Base-by-base conservation (phyloP, 2,797 vertebrate species). In the Cephalopachus bancanus region DNA sequence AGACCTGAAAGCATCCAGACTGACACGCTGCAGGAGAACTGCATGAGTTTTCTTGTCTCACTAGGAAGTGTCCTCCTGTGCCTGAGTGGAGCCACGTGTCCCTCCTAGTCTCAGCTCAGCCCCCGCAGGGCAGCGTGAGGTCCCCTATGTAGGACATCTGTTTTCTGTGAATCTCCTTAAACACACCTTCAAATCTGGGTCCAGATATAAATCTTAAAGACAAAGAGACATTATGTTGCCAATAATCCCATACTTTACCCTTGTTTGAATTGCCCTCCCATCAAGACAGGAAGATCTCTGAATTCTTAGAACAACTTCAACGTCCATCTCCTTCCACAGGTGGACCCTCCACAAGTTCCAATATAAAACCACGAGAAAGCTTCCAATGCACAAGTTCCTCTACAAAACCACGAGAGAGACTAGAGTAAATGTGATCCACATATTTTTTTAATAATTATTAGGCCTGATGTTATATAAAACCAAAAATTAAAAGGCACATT, bases 131-230 rank as follows among this genome's bases (percentile, higher is more conserved):
- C 51, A 81, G 15, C 19, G 3, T 15, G n/a, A 74, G 24, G 37
- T 17, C 14, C 12, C 26, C 24, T 59, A 6, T 0, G n/a, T 4
- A 51, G 51, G 19, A 69, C 51, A 26, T n/a, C 37, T 44, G 49
- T 69, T 76, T 67, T 79, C 19, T 49, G 69, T 4, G 71, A 22
- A 75, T 69, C 57, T 89, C 57, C 69, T 67, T 84, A 87, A 92
- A 37, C 10, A 71, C 14, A 72, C 24, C 72, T 92, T 83, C 81
- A 59, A 62, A 93, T 51, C 4, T 57, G 20, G 28, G 15, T 76
- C 49, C 67, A 37, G n/a, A 83, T 59, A 92, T 93, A 93, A 93
- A 83, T 37, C 71, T n/a, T 49, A 51, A 95, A 87, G 49, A 62
- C 11, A 94, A 33, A 69, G 62, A 80, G 65, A 59, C 83, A 65